A percentile compares a stretch with the other conserved stretches of the same genome.
Conservation (phyloP, 2,888 invertebrate species). For the Himalopsyche anomala region DNA sequence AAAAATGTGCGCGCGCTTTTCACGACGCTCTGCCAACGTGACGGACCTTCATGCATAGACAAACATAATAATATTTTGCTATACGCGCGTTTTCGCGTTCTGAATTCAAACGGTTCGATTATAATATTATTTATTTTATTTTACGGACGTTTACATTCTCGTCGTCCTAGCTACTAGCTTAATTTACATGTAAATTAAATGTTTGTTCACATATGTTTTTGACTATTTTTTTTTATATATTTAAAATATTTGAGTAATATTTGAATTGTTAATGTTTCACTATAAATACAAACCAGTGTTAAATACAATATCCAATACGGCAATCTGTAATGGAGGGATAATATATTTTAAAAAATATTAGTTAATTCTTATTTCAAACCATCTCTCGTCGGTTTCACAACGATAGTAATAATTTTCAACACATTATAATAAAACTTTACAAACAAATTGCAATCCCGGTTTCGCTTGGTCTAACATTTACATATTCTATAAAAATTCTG, state of each 20-base stretch:
- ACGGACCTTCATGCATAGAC: slow-evolving; percentile 35
- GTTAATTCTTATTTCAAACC: no score
- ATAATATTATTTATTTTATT: background rate
- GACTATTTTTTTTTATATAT: background rate
- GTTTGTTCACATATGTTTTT: background rate
- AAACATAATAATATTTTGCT: slow-evolving; percentile 32
- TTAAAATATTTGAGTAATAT: background rate
- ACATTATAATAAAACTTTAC: no score
- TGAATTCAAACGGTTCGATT: slow-evolving; percentile 7
- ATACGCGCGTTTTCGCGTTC: slow-evolving; percentile 9
- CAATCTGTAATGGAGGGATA: no score
- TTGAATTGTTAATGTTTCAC: no score
- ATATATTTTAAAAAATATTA: no score
- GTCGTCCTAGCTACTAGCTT: background rate
- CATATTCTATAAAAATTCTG: no score
- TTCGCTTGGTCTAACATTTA: no score
- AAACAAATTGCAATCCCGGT: no score
- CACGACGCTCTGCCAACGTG: slow-evolving; percentile 43
- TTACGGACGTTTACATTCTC: background rate
- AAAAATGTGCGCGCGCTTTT: slow-evolving; percentile 53
- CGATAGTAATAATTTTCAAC: no score
- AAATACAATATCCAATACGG: no score
- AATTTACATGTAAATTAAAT: background rate
- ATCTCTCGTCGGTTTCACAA: no score
- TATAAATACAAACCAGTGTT: no score